Conservation (phyloP, 1,140 invertebrate species). For the Steinernema khuongi region DNA sequence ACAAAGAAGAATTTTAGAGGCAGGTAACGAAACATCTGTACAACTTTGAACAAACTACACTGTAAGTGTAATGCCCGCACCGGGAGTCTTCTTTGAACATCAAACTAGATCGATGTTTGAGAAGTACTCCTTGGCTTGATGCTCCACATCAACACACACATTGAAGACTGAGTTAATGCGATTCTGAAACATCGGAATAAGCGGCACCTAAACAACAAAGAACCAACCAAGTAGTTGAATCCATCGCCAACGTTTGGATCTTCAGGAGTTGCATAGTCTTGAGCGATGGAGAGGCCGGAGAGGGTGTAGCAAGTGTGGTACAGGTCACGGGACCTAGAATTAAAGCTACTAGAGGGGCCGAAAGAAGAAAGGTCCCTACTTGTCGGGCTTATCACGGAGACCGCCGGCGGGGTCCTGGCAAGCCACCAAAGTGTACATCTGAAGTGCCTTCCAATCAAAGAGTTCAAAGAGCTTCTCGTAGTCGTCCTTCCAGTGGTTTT, state of each 20-base stretch:
- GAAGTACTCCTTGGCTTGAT: background rate
- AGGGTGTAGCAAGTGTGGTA: constrained; percentile 95
- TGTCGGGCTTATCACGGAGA: constrained; percentile 89
- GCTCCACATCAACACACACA: background rate
- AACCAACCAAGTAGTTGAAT: background rate
- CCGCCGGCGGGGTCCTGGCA: constrained; percentile 81
- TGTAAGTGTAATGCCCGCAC: background rate
- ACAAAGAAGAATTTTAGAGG: background rate
- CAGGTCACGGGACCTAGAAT: constrained; percentile 74
- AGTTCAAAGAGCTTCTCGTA: background rate
- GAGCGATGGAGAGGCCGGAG: constrained; percentile 86
- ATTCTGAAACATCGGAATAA: background rate
- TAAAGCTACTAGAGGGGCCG: background rate
- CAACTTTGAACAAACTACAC: background rate
- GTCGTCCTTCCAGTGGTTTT: background rate
- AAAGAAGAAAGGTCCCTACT: constrained; percentile 64
- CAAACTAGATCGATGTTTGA: too few species aligned
- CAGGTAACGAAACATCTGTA: background rate
- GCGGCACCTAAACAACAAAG: background rate
- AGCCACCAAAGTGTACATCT: constrained; percentile 88
- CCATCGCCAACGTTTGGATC: background rate
- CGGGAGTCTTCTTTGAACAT: background rate
- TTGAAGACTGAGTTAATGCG: background rate
- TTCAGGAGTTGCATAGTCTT: constrained; percentile 58
- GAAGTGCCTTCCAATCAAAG: constrained; percentile 67